Percentiles rank a stretch among this genome's conserved stretches.
These are phyloP conservation scores for Cherax destructor DNA, from an alignment of 1,140 invertebrate species.

Conservation along the genomic window DNA sequence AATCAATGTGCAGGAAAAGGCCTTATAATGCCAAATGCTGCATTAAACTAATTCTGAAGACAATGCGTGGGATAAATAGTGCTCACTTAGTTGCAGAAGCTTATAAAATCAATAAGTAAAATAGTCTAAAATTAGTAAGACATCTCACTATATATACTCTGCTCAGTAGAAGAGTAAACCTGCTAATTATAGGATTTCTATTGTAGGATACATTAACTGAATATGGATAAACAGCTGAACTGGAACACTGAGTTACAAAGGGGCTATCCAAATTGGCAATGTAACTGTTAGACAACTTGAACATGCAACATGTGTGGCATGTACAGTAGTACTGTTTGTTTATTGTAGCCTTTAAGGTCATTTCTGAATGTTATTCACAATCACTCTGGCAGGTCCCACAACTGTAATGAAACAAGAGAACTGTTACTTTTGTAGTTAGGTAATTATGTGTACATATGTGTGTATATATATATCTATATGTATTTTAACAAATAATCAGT, in stretches of 20 bases:
- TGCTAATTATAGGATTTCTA: neutral
- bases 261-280: neutral
- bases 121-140: constrained; percentile 24
- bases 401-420: constrained; percentile 29
- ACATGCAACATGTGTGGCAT: neutral
- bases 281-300: neutral
- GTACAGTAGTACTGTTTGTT: neutral
- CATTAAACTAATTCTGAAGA: neutral
- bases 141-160: constrained; percentile 37
- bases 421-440: neutral
- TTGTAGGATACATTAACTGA: constrained; percentile 9
- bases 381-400: constrained; percentile 54
- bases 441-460: too few species aligned
- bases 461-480: neutral
- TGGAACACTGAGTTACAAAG: neutral
- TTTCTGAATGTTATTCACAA: constrained; percentile 17
- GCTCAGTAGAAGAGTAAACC: constrained; percentile 25
- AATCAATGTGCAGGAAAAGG: neutral
- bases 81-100: constrained; percentile 10
- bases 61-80: neutral
- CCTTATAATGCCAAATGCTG: neutral
- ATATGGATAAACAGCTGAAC: neutral
- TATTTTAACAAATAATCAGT: too few species aligned
- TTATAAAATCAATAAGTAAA: constrained; percentile 11
- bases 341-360: neutral